Evolutionary conservation across 1,140 invertebrate species (phyloP).

Genomic region (Lasaia peninsularis): DNA sequence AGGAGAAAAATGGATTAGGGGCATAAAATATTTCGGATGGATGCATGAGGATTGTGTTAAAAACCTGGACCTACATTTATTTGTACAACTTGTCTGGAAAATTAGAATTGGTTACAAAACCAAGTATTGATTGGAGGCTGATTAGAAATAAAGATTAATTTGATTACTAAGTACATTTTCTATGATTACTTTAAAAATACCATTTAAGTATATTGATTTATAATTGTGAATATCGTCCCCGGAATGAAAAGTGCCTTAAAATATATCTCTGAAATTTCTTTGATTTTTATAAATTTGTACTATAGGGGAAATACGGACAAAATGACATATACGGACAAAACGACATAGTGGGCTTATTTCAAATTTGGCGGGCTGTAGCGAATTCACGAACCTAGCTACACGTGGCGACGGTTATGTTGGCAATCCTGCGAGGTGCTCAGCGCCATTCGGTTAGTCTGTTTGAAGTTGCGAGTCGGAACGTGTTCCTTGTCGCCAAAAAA

Average conservation of each 20-base stretch:
- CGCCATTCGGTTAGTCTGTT: background rate
- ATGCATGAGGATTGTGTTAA: constrained; percentile 19
- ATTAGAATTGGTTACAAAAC: constrained; percentile 19
- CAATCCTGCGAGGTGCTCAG: background rate
- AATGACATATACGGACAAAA: constrained; percentile 12
- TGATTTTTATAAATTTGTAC: too few relatives aligned
- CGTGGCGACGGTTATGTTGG: background rate
- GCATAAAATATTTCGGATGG: constrained; percentile 16
- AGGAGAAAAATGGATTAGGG: constrained; percentile 9
- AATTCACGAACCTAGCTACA: background rate
- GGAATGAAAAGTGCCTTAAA: too few relatives aligned
- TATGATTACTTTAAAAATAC: too few relatives aligned
- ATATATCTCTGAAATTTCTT: too few relatives aligned
- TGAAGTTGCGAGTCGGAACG: background rate
- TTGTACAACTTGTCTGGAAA: constrained; percentile 1
- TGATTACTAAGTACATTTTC: too few relatives aligned
- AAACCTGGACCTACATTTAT: constrained; percentile 12
- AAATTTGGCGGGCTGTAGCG: background rate
- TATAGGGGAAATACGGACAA: constrained; percentile 7
- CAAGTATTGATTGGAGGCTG: too few relatives aligned
- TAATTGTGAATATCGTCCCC: too few relatives aligned
- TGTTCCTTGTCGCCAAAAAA: background rate
- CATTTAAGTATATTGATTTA: too few relatives aligned
- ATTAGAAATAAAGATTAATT: too few relatives aligned
- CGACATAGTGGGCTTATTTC: constrained; percentile 1